Evolutionary conservation across 37 sponge, comb jelly and placozoan genomes (phyloP).

Genomic region (Halisarca cf. caerulea): DNA sequence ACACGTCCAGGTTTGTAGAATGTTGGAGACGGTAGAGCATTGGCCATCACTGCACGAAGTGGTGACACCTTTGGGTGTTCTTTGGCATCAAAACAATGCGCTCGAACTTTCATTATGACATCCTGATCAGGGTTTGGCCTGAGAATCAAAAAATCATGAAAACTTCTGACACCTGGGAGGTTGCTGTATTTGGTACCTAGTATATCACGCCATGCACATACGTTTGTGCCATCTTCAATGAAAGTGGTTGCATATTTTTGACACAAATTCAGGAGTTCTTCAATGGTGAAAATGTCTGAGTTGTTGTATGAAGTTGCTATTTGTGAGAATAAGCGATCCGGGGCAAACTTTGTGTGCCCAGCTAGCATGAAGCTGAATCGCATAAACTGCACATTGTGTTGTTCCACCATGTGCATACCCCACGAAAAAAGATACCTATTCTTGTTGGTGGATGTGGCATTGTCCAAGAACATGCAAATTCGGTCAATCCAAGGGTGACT

Average conservation of each 20-base stretch:
- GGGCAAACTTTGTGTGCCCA: conserved; percentile 44
- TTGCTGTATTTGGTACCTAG: conserved; percentile 35
- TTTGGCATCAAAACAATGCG: conserved; percentile 12
- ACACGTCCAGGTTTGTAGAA: too few relatives aligned
- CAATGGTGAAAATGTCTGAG: conserved; percentile 17
- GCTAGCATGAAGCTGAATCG: conserved; percentile 34
- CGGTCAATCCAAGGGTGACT: conserved; percentile 11
- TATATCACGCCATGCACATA: background rate
- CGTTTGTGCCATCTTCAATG: background rate
- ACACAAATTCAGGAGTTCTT: background rate
- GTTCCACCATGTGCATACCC: conserved; percentile 29
- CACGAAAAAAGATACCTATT: background rate
- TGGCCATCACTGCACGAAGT: background rate
- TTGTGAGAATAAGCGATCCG: conserved; percentile 28
- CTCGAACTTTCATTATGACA: conserved; percentile 33
- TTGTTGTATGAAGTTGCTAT: conserved; percentile 8
- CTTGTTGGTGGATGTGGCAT: too few relatives aligned
- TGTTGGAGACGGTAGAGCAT: too few relatives aligned
- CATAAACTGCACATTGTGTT: background rate
- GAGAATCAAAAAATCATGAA: conserved; percentile 37
- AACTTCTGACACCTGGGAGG: conserved; percentile 35
- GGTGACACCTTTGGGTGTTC: background rate
- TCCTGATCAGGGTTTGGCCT: background rate
- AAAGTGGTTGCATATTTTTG: background rate
- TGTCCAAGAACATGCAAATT: conserved; percentile 37